Base-by-base conservation (phyloP, 2,113 vertebrate species). In the Vulpes lagopus region DNA sequence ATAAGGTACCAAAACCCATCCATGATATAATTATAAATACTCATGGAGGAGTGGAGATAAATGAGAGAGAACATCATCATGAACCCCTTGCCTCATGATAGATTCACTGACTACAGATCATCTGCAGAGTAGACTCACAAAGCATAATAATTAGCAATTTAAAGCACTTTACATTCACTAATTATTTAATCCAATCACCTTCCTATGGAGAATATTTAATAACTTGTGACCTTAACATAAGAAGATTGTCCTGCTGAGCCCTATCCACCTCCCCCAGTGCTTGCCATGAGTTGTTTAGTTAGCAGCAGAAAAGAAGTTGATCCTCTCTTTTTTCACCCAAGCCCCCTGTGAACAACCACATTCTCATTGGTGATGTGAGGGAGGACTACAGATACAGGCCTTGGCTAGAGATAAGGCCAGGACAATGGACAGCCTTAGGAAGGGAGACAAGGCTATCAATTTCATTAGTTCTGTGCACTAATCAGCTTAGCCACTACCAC, bases 171-270 rank as follows among this genome's bases (percentile, higher is more conserved):
- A 71, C n/a, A 71, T 81, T 69, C 86, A 95, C 89, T 97, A 89
- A 93, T 96, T 89, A 90, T 81, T 93, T 96, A 94, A 95, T 94
- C 79, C 49, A 91, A 59, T 97, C 87, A 90, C 87, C 19, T 93
- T 73, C 57, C 88, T 65, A 49, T 6, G 62, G 65, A 86, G 73
- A 97, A 65, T 87, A 89, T 85, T 97, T 97, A 97, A 95, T 94
- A 92, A 84, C 11, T 27, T 49, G 51, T 59, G 93, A 96, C 80
- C 96, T 94, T 94, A 79, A 85, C 69, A 85, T 73, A 74, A 89
- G 67, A 94, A 95, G 65, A 53, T 82, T 74, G 57, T 78, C 95
- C 92, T 92, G 84, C 74, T 92, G 90, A 96, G 94, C 27, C 38
- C 51, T 5, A 23, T 7, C 53, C 10, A 6, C 79, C 78, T 62